Base-by-base conservation (phyloP, 2,888 invertebrate genomes). In the Parnassius glacialis region DNA sequence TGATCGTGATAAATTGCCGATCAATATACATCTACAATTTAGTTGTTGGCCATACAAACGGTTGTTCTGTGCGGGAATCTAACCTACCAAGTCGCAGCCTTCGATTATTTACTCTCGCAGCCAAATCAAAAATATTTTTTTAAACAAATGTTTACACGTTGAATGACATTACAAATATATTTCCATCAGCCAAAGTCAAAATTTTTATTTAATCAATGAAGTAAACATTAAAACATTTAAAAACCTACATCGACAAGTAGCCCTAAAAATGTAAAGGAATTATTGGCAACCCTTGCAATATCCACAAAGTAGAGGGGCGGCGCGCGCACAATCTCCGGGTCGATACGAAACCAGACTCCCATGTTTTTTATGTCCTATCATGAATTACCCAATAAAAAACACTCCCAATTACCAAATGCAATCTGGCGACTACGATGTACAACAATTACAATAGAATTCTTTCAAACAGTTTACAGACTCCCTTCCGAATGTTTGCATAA, bases 341-440 rank as follows among this genome's bases (percentile, higher is more conserved):
- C 90, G 90, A 91, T 90, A 90, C 78, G 73, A 80, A 83, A 82
- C 86, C 87, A 90, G 87, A 88, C 90, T 88, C 85, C 78, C 79
- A 87, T 85, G 83, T 88, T 90, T 90, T 90, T 90, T 88, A 90
- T 88, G 87, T 85, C 86, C 80, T 85, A 84, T 86, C 81, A 86
- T 79, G 77, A 84, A 84, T 85, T 84, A 80, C 81, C 83, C 79
- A 81, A 84, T 84, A 83, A 87, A 84, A 81, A 80, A 80, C 73
- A 83, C 74, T 80, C 80, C 78, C 80, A 85, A 87, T 87, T 83
- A 83, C 80, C 74, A 77, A 79, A 80, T 73, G 71, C 74, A 78
- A 78, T 79, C 72, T 63, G 68, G 64, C 65, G 62, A 70, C 68
- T 73, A 75, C 64, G 69, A 73, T 54, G 34, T 34, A 43, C 11